Percentiles rank a stretch among this genome's conserved stretches.
Evolutionary conservation across 2,888 invertebrate genomes (phyloP).

Genomic region (Campoletis raptor): DNA sequence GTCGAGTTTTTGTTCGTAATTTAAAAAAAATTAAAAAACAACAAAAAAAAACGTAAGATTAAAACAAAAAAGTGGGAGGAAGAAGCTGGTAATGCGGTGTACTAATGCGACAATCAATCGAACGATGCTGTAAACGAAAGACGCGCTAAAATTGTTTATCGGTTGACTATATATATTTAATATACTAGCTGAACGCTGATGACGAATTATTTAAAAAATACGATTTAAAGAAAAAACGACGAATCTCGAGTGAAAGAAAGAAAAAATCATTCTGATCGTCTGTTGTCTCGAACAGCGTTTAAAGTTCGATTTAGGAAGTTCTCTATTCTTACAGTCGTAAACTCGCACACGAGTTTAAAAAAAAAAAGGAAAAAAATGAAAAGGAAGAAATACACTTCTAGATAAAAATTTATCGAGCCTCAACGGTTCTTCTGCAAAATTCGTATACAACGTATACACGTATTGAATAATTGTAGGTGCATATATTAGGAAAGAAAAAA

Average conservation of each 20-base stretch:
- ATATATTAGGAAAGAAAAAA: slow-evolving; percentile 41
- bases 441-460: slow-evolving; percentile 52
- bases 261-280: slow-evolving; percentile 13
- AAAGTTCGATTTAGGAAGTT: slow-evolving; percentile 51
- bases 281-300: slow-evolving; percentile 27
- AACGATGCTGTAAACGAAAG: slow-evolving; percentile 68
- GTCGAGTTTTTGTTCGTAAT: slow-evolving; percentile 72
- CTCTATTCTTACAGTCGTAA: slow-evolving; percentile 57
- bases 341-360: slow-evolving; percentile 28
- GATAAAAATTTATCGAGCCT: slow-evolving; percentile 46
- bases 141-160: slow-evolving; percentile 63
- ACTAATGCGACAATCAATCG: slow-evolving; percentile 73
- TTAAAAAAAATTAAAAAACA: slow-evolving; percentile 63
- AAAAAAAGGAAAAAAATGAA: too few species aligned
- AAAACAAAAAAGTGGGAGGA: slow-evolving; percentile 22
- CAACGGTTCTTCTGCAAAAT: slow-evolving; percentile 55
- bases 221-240: slow-evolving; percentile 48
- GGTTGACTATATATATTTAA: slow-evolving; percentile 56
- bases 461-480: slow-evolving; percentile 58
- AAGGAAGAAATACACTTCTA: slow-evolving; percentile 11
- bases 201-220: slow-evolving; percentile 67
- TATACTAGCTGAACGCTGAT: slow-evolving; percentile 47
- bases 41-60: slow-evolving; percentile 15
- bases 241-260: background rate
- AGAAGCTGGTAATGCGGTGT: slow-evolving; percentile 63